phyloP scores from a whole-genome alignment of 2,888 invertebrate species.

The Tenthredo livida region DNA sequence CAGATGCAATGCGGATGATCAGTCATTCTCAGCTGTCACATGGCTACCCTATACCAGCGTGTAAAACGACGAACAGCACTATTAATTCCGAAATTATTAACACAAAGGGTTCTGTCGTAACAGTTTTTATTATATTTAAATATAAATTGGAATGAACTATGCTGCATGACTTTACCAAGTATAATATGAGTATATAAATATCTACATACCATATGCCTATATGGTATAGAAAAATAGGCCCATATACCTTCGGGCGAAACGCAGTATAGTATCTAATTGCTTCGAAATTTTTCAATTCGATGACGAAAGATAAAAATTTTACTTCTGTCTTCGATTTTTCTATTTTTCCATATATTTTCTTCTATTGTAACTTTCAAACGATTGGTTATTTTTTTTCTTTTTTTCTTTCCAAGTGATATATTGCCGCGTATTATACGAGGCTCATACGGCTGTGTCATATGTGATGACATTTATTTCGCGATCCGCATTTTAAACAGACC shows the following conservation, averaged over 20 bases:
- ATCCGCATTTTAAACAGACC: conserved; percentile 48
- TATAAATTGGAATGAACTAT: neutral
- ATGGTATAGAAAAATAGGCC: too few relatives aligned
- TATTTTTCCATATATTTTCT: too few relatives aligned
- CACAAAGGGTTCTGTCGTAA: conserved; percentile 12
- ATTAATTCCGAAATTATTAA: conserved; percentile 15
- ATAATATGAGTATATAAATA: too few relatives aligned
- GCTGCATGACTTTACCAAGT: neutral
- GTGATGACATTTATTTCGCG: conserved; percentile 45
- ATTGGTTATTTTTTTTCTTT: too few relatives aligned
- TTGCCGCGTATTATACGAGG: neutral
- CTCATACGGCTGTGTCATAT: conserved; percentile 1
- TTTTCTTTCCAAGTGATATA: neutral
- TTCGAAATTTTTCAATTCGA: too few relatives aligned
- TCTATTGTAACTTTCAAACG: too few relatives aligned
- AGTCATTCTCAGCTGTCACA: neutral
- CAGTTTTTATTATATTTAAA: neutral
- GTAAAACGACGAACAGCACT: neutral
- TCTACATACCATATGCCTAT: too few relatives aligned
- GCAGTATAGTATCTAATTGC: too few relatives aligned
- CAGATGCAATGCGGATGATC: neutral
- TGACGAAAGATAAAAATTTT: too few relatives aligned
- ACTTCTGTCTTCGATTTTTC: too few relatives aligned
- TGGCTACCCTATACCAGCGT: neutral
- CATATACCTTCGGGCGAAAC: too few relatives aligned